Evolutionary conservation across 2,113 vertebrate species (phyloP).

Genomic region (Salminus brasiliensis): DNA sequence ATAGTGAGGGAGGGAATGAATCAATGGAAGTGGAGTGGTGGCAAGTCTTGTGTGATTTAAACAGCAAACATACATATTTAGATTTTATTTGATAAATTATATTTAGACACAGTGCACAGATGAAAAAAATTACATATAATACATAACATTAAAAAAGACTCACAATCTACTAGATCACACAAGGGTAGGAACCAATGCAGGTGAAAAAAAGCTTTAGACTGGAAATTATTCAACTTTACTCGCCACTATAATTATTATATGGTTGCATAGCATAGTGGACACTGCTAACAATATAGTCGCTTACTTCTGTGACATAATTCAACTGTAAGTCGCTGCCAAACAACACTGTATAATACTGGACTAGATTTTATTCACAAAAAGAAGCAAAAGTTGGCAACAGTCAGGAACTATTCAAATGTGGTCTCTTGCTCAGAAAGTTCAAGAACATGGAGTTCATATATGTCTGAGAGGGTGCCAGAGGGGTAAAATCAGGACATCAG

Average conservation of each 20-base stretch:
- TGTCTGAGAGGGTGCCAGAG: slow-evolving; percentile 25
- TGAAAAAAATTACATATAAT: neutral
- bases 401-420: slow-evolving; percentile 8
- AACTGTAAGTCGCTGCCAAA: too few species aligned
- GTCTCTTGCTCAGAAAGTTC: slow-evolving; percentile 6
- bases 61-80: neutral
- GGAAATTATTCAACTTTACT: too few species aligned
- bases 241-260: too few species aligned
- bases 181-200: neutral
- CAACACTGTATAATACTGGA: neutral
- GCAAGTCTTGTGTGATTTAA: neutral
- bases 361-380: neutral
- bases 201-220: neutral
- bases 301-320: too few species aligned
- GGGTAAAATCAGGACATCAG: slow-evolving; percentile 36
- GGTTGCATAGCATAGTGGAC: too few species aligned
- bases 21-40: neutral
- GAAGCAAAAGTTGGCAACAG: neutral
- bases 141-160: neutral
- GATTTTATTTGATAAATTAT: neutral
- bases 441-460: slow-evolving; percentile 11
- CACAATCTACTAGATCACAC: neutral
- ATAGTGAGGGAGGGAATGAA: neutral
- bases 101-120: neutral
- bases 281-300: too few species aligned